These are phyloP conservation scores for Dasyurus viverrinus DNA, from an alignment of 2,113 vertebrate genomes.

Conservation along the genomic window DNA sequence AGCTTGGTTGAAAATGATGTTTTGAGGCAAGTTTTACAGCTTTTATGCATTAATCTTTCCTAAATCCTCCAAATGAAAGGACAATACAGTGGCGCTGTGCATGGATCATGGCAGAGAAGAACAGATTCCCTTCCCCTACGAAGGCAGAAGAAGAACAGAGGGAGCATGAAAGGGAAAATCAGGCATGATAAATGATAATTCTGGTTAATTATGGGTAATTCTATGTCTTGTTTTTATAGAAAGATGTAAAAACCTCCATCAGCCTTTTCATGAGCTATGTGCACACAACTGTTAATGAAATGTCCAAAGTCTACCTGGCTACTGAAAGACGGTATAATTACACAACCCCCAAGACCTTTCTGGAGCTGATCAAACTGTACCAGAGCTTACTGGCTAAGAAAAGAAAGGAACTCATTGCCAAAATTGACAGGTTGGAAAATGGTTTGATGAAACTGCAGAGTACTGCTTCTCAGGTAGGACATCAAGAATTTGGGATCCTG, in stretches of 20 bases:
- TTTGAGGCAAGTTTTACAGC: too few species aligned
- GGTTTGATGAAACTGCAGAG: slow-evolving; percentile 85
- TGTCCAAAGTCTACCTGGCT: slow-evolving; percentile 84
- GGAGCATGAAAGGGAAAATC: fast-evolving
- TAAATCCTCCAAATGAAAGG: too few species aligned
- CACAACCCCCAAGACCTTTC: slow-evolving; percentile 87
- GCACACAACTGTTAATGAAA: slow-evolving; percentile 84
- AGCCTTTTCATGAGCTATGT: slow-evolving; percentile 85
- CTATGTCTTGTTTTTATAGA: slow-evolving; percentile 52
- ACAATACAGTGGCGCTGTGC: too few species aligned
- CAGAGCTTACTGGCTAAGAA: slow-evolving; percentile 84
- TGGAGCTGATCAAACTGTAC: slow-evolving; percentile 89
- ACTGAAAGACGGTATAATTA: slow-evolving; percentile 86
- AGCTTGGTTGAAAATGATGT: too few species aligned
- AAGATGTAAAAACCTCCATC: slow-evolving; percentile 84
- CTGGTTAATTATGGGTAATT: not conserved
- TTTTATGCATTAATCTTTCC: too few species aligned
- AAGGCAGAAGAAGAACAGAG: not conserved
- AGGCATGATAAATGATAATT: fast-evolving
- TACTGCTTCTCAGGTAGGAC: slow-evolving; percentile 82
- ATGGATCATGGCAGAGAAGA: not conserved
- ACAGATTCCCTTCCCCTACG: not conserved
- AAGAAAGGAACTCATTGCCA: slow-evolving; percentile 78
- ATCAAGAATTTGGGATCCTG: not conserved
- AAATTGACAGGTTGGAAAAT: slow-evolving; percentile 85